Percentiles rank a stretch among this genome's conserved stretches.
phyloP scores from a whole-genome alignment of 2,797 vertebrate genomes.

The Chaunax sp. region DNA sequence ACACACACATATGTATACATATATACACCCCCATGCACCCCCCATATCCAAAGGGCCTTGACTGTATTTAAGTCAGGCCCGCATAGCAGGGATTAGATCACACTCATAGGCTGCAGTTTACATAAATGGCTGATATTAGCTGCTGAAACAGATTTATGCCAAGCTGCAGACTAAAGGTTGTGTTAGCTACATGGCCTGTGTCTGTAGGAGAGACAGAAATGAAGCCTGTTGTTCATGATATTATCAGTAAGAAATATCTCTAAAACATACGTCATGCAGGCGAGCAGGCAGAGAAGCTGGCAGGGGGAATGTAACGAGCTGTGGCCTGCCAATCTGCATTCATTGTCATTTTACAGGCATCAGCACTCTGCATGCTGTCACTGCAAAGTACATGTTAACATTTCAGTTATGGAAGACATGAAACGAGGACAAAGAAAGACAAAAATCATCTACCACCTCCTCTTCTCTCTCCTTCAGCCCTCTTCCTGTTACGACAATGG shows the following conservation, averaged over 20 bases:
- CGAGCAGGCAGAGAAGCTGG: neutral
- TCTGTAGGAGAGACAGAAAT: neutral
- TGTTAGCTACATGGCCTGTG: neutral
- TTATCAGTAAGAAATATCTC: constrained; percentile 6
- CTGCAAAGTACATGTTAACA: neutral
- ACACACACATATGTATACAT: no score
- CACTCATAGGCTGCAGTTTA: no score
- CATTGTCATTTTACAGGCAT: constrained; percentile 49
- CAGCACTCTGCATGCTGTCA: constrained; percentile 45
- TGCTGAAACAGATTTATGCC: constrained; percentile 5
- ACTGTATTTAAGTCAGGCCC: no score
- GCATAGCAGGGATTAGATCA: no score
- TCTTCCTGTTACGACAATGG: neutral
- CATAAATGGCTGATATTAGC: constrained; percentile 1
- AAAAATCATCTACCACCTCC: neutral
- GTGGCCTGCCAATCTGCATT: constrained; percentile 48
- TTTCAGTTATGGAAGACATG: neutral
- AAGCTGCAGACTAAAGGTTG: neutral
- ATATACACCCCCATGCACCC: no score
- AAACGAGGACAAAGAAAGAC: neutral
- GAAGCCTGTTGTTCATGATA: constrained; percentile 18
- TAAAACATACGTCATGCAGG: neutral
- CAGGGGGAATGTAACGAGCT: neutral
- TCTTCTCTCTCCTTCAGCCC: neutral
- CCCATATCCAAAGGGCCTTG: no score